Evolutionary conservation across 2,888 invertebrate genomes (phyloP).

Genomic region (Lochmaea crataegi): DNA sequence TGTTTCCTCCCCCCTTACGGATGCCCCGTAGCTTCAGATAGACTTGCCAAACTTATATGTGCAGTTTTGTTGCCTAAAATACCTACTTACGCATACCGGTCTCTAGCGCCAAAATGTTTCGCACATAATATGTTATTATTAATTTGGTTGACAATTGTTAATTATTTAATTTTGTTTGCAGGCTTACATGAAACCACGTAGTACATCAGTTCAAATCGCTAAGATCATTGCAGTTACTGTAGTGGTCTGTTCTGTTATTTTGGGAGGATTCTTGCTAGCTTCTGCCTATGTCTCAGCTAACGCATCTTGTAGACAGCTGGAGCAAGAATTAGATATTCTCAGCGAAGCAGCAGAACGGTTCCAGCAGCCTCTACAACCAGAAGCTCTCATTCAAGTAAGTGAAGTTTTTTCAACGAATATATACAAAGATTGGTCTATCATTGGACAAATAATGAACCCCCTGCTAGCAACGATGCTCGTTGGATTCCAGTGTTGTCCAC

Average conservation of each 20-base stretch:
- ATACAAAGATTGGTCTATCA: too few relatives aligned
- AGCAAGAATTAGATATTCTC: conserved; percentile 78
- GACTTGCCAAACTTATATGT: too few relatives aligned
- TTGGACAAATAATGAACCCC: too few relatives aligned
- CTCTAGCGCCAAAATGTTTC: too few relatives aligned
- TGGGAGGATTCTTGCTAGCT: conserved; percentile 86
- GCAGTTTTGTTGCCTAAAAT: too few relatives aligned
- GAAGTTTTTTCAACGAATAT: background rate
- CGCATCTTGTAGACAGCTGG: conserved; percentile 82
- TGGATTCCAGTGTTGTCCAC: too few relatives aligned
- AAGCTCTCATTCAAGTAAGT: conserved; percentile 78
- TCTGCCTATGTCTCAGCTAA: conserved; percentile 86
- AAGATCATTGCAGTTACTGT: conserved; percentile 87
- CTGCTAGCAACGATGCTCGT: too few relatives aligned
- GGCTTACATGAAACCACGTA: conserved; percentile 82
- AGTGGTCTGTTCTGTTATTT: conserved; percentile 81
- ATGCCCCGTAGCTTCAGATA: too few relatives aligned
- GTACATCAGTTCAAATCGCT: conserved; percentile 86
- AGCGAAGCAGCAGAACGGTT: conserved; percentile 70
- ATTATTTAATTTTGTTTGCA: conserved; percentile 60
- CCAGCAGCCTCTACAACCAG: conserved; percentile 67
- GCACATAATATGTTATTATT: too few relatives aligned
- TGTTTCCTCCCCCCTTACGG: too few relatives aligned
- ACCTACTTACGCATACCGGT: too few relatives aligned
- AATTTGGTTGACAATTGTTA: background rate